phyloP scores from a whole-genome alignment of 2,888 invertebrate genomes.

The Latrodectus hesperus region DNA sequence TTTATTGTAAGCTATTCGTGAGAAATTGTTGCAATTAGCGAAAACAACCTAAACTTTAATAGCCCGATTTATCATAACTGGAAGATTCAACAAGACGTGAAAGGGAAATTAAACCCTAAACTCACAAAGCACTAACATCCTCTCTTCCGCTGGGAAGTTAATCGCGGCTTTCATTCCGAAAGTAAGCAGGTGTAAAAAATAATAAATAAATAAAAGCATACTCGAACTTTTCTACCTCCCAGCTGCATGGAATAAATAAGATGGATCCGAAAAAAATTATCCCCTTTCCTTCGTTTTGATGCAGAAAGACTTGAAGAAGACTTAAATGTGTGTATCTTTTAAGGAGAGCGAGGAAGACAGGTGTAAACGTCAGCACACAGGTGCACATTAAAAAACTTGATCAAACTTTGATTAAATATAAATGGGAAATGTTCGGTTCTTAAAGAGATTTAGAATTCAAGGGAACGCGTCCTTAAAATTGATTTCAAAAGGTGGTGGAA shows the following conservation, averaged over 20 bases:
- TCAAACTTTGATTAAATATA: too few species aligned
- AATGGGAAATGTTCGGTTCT: too few species aligned
- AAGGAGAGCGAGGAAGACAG: not conserved
- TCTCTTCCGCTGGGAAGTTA: too few species aligned
- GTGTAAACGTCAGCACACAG: constrained; percentile 22
- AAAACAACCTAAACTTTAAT: not conserved
- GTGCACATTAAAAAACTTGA: constrained; percentile 11
- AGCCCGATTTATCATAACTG: not conserved
- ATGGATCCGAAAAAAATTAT: constrained; percentile 36
- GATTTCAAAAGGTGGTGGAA: too few species aligned
- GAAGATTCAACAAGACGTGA: not conserved
- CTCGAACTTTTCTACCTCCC: too few species aligned
- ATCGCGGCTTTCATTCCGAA: too few species aligned
- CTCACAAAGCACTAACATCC: too few species aligned
- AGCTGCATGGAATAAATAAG: constrained; percentile 14
- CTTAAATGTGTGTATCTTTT: not conserved
- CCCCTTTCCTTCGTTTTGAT: constrained; percentile 1
- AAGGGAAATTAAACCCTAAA: too few species aligned
- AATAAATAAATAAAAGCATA: too few species aligned
- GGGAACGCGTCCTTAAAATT: too few species aligned
- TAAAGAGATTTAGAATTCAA: too few species aligned
- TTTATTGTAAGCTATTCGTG: not conserved
- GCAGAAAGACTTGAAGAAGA: not conserved
- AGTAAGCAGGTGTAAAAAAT: too few species aligned
- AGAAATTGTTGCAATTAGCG: not conserved